Percentiles rank a stretch among this genome's conserved stretches.
Conservation (phyloP, 2,113 vertebrate genomes). For the Tetrao urogallus region DNA sequence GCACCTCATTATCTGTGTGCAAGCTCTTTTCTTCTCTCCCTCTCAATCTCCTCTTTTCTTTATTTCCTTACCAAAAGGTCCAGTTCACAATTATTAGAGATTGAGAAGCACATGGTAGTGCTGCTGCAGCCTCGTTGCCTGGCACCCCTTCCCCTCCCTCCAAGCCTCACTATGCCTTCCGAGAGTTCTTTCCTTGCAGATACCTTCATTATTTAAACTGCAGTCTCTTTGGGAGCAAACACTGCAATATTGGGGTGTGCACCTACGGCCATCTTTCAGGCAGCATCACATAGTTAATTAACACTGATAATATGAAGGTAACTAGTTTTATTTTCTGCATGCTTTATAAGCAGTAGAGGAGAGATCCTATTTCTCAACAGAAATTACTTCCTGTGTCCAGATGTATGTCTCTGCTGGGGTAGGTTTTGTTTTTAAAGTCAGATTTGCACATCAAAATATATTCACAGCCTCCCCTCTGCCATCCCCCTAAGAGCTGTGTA, state of each 20-base stretch:
- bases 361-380: background rate
- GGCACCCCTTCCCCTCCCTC: background rate
- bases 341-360: background rate
- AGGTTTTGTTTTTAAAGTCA: background rate
- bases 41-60: background rate
- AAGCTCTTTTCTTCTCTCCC: background rate
- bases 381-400: background rate
- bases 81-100: background rate
- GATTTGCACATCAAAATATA: conserved; percentile 20
- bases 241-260: background rate
- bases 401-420: background rate
- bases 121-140: background rate
- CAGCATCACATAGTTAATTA: background rate
- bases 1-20: background rate
- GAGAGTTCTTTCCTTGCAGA: conserved; percentile 4
- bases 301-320: background rate
- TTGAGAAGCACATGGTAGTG: background rate
- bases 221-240: background rate
- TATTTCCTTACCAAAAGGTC: background rate
- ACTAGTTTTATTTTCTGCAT: background rate
- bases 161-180: background rate
- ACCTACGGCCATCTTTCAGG: background rate
- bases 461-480: background rate
- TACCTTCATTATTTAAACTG: background rate
- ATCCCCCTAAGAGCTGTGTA: background rate